Evolutionary conservation across 1,140 invertebrate genomes (phyloP).

Genomic region (Drosophila suzukii): DNA sequence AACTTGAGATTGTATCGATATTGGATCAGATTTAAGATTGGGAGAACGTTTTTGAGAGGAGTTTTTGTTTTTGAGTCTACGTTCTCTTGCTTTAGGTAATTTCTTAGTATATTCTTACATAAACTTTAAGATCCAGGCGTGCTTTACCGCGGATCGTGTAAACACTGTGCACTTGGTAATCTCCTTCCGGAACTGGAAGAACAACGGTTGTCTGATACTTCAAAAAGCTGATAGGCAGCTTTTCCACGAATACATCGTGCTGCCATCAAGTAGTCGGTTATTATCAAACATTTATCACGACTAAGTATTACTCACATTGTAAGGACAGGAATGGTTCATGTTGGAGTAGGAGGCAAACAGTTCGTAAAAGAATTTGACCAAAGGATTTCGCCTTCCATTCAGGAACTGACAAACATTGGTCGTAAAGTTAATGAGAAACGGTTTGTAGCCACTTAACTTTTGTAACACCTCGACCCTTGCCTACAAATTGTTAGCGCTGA

Average conservation of each 20-base stretch:
- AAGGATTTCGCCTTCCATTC: not conserved
- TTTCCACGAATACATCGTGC: not conserved
- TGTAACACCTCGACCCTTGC: not conserved
- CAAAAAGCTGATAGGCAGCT: not conserved
- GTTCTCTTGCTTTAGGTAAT: no score
- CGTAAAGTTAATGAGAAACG: not conserved
- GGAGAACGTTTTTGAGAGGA: no score
- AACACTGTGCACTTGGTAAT: not conserved
- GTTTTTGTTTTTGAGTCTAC: no score
- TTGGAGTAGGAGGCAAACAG: not conserved
- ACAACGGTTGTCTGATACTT: not conserved
- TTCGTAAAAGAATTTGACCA: not conserved
- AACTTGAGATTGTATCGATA: no score
- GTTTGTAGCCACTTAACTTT: not conserved
- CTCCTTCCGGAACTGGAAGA: conserved; percentile 3
- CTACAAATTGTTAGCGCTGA: not conserved
- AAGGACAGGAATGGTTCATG: not conserved
- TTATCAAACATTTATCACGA: not conserved
- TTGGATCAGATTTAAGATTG: no score
- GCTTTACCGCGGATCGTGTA: not conserved
- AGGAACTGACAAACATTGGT: not conserved
- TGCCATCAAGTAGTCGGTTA: not conserved
- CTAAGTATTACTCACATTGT: not conserved
- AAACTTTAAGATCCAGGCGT: not conserved
- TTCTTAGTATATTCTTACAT: not conserved